phyloP scores from a whole-genome alignment of 2,113 vertebrate genomes.

The Podarcis muralis region DNA sequence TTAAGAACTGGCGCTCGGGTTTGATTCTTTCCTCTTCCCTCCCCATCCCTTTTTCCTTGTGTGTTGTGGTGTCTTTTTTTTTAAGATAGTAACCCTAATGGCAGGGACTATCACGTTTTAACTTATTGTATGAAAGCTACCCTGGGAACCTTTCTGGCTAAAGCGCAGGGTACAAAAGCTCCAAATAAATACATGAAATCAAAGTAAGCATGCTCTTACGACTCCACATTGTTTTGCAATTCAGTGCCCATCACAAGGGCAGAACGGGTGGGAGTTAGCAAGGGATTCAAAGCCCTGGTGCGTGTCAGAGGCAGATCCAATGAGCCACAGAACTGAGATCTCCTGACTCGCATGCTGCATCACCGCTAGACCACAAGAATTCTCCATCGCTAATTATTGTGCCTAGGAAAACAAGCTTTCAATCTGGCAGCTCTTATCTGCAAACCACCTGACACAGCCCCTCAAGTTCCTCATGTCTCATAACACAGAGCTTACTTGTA shows the following conservation, averaged over 20 bases:
- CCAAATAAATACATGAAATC: too few species aligned
- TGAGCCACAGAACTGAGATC: neutral
- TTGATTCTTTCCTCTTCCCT: too few species aligned
- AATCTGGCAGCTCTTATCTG: neutral
- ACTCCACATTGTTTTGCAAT: neutral
- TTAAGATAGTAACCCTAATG: too few species aligned
- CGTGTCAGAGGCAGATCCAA: neutral
- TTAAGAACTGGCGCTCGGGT: too few species aligned
- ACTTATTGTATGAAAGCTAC: too few species aligned
- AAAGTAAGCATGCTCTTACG: neutral
- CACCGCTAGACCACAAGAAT: constrained; percentile 1
- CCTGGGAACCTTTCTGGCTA: too few species aligned
- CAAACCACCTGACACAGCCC: neutral
- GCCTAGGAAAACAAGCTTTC: neutral
- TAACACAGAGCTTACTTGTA: neutral
- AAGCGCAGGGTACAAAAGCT: too few species aligned
- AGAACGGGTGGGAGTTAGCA: neutral
- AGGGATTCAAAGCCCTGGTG: neutral
- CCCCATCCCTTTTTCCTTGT: too few species aligned
- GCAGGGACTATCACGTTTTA: too few species aligned
- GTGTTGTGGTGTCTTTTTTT: too few species aligned
- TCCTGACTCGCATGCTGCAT: neutral
- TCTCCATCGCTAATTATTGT: neutral
- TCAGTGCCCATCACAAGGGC: neutral
- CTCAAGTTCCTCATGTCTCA: neutral